Evolutionary conservation across 2,113 vertebrate genomes (phyloP).

Genomic region (Pseudopodoces humilis): DNA sequence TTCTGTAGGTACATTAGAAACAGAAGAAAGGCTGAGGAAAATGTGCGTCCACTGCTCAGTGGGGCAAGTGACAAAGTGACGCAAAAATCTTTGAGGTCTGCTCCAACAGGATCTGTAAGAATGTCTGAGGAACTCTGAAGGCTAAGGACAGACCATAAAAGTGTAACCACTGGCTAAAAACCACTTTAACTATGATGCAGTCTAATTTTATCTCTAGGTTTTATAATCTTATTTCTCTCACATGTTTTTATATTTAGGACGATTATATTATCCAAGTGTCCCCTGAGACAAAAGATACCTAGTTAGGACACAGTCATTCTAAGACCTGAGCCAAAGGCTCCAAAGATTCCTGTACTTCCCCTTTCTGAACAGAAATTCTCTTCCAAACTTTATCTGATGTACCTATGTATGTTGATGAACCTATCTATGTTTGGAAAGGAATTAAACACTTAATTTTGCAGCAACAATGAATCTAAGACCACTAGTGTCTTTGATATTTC

Average conservation of each 20-base stretch:
- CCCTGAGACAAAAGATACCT: neutral
- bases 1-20: neutral
- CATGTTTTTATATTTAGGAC: neutral
- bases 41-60: neutral
- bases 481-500: neutral
- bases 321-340: neutral
- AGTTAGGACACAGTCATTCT: neutral
- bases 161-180: neutral
- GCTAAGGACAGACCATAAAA: neutral
- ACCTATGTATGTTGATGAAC: neutral
- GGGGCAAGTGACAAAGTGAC: neutral
- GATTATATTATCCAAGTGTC: neutral
- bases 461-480: neutral
- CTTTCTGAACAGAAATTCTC: neutral
- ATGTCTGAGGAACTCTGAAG: neutral
- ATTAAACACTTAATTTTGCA: neutral
- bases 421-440: neutral
- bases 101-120: neutral
- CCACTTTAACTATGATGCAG: neutral
- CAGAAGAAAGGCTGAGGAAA: neutral
- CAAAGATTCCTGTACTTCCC: neutral
- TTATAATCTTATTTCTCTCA: neutral
- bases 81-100: neutral
- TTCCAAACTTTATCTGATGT: neutral
- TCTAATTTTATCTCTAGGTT: neutral